Conservation (phyloP, 2,888 invertebrate species). For the Tholera decimalis region DNA sequence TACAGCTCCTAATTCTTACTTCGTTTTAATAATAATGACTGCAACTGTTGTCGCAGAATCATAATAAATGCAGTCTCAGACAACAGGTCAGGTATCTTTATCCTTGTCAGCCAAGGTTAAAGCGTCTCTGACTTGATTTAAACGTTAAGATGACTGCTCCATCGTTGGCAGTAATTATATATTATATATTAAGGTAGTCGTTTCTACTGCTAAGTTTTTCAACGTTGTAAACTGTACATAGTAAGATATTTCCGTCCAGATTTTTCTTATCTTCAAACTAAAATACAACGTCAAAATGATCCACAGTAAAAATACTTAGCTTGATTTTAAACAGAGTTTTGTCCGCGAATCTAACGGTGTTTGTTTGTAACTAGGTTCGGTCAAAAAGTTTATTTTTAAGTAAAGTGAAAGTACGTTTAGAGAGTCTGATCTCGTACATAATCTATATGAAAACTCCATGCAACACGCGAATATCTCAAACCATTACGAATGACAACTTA, state of each 20-base stretch:
- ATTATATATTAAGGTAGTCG: conserved; percentile 23
- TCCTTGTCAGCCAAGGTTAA: conserved; percentile 46
- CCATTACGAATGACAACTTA: not conserved
- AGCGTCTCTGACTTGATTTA: conserved; percentile 20
- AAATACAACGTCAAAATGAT: conserved; percentile 13
- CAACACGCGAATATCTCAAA: not conserved
- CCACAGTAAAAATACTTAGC: conserved; percentile 14
- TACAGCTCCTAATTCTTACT: not conserved
- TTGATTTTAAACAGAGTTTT: conserved; percentile 26
- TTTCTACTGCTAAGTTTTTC: conserved; percentile 2
- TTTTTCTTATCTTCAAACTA: conserved; percentile 9
- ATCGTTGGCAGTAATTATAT: conserved; percentile 37
- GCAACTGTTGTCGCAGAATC: conserved; percentile 8
- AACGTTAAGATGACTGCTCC: conserved; percentile 29
- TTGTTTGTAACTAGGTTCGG: conserved; percentile 27
- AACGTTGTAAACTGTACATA: not conserved
- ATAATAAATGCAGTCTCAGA: conserved; percentile 25
- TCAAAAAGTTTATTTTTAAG: conserved; percentile 38
- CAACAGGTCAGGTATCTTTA: conserved; percentile 29
- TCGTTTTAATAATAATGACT: conserved; percentile 3
- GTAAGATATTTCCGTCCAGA: not conserved
- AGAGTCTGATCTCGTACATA: conserved; percentile 30
- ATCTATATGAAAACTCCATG: conserved; percentile 1
- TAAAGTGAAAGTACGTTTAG: conserved; percentile 58
- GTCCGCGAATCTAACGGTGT: conserved; percentile 50